Conservation (phyloP, 1,140 invertebrate genomes). For the Bombus confusus region DNA sequence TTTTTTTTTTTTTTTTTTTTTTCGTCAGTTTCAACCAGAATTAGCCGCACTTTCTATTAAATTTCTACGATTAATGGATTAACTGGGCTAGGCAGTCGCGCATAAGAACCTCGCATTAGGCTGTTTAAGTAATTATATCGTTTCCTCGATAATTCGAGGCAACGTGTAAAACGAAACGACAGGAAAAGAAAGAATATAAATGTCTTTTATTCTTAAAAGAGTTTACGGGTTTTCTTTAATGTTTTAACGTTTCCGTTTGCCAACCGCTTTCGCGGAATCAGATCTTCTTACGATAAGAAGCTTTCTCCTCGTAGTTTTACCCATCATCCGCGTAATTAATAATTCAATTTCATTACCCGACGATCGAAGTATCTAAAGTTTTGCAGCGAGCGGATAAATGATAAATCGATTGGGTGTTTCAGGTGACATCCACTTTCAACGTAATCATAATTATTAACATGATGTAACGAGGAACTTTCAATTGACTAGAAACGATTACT, state of each 20-base stretch:
- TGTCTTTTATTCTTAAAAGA: background rate
- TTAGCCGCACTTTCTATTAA: slow-evolving; percentile 45
- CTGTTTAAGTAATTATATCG: slow-evolving; percentile 40
- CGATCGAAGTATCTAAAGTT: background rate
- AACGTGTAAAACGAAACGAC: background rate
- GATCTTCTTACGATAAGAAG: slow-evolving; percentile 20
- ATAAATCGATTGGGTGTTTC: slow-evolving; percentile 38
- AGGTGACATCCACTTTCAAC: too few species aligned
- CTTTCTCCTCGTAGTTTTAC: slow-evolving; percentile 23
- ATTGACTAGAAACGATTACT: background rate
- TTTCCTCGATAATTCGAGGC: slow-evolving; percentile 19
- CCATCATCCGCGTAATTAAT: slow-evolving; percentile 46
- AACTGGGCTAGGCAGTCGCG: background rate
- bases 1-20: background rate
- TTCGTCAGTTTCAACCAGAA: background rate
- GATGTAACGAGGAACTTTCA: background rate
- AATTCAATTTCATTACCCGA: slow-evolving; percentile 51
- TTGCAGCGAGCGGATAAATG: slow-evolving; percentile 4
- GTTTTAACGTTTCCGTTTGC: background rate
- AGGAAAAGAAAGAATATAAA: background rate
- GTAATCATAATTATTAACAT: background rate
- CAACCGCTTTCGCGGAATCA: background rate
- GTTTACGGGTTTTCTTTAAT: slow-evolving; percentile 25
- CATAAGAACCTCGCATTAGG: slow-evolving; percentile 44
- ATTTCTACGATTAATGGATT: slow-evolving; percentile 51